Evolutionary conservation across 2,888 invertebrate species (phyloP), one percentile per base, ranked within the genome.

Genomic region (Spodoptera exigua): DNA sequence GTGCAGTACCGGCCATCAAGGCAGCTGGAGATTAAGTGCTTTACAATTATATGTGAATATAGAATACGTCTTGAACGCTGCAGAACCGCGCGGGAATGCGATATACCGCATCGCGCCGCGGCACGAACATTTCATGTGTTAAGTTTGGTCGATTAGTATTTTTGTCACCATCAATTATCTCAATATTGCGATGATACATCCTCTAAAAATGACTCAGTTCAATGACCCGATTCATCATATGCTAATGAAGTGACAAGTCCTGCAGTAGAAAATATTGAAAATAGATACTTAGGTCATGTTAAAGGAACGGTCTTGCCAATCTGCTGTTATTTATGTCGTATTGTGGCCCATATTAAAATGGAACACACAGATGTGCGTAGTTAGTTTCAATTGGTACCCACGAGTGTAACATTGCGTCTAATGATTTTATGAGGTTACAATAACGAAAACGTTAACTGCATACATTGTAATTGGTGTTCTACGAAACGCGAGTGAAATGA

Each of bases 341-440:
- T 67, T 74, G 64, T 64, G 57, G 54, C 59, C 75, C 68, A 64
- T 60, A 74, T 74, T 71, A 56, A 74, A 71, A 69, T 65, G 57
- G 74, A 61, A 44, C 57, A 69, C 45, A 34, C 64, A 74, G 61
- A 61, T 71, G 69, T 55, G 58, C 63, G 56, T 67, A 51, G 54
- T 68, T 74, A 70, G 52, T 65, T 70, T 64, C 64, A 71, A 74
- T 73, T 70, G 61, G 44, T 71, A 57, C 69, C 59, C 65, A 64
- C 59, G 74, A 64, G 60, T 59, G 37, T 72, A 59, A 48, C 17
- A 59, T 69, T 61, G 35, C 41, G 32, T 7, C 9, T 27, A 40
- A 68, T 68, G 27, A 73, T 55, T 69, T 73, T 68, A 73, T 61
- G 51, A 55, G 51, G 73, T 73, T 69, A 55, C 72, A 67, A 51